Base-by-base conservation (phyloP, 2,888 invertebrate species). In the Bruchidius siliquastri region DNA sequence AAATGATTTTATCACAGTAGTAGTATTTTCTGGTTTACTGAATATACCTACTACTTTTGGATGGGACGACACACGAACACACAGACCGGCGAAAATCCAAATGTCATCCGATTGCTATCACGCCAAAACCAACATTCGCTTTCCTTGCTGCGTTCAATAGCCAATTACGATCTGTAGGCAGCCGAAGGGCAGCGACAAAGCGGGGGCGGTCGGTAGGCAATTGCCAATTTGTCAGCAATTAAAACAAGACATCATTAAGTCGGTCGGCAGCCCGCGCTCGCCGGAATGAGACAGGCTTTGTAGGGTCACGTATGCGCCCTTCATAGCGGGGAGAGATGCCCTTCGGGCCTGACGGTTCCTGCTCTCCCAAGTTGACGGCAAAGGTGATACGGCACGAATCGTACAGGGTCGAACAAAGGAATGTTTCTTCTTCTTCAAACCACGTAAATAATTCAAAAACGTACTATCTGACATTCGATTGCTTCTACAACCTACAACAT, bases 141-240 rank as follows among this genome's bases (percentile, higher is more conserved):
- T 30, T 30, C 30, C 30, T 30, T 30, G 30, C 30, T 8, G 30
- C 49, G 18, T 49, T 49, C 49, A 49, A 3, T 13, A 49, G 49
- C 49, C 49, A 49, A 49, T 49, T 49, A 49, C 49, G 49, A 1
- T 18, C 8, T 26, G 26, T 26, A 26, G 18, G 13, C 49, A 13
- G 49, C 21, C n/a, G 69, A 26, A 26, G 21, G 20, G 69, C 22
- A 26, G 21, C 69, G 13, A 69, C 69, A 26, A 26, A 22, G 69
- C 26, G 22, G 69, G 69, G 22, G 69, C 26, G 22, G 69, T 26
- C 49, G 26, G 13, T 49, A 21, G 82, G 83, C 84, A 86, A 86
- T 86, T 86, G 86, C 82, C 86, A 86, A 85, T 86, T 86, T 86
- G 87, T 86, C 86, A 86, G 87, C 86, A 87, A 87, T 86, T 86